Conservation (phyloP, 2,888 invertebrate species). For the Alcis repandata region DNA sequence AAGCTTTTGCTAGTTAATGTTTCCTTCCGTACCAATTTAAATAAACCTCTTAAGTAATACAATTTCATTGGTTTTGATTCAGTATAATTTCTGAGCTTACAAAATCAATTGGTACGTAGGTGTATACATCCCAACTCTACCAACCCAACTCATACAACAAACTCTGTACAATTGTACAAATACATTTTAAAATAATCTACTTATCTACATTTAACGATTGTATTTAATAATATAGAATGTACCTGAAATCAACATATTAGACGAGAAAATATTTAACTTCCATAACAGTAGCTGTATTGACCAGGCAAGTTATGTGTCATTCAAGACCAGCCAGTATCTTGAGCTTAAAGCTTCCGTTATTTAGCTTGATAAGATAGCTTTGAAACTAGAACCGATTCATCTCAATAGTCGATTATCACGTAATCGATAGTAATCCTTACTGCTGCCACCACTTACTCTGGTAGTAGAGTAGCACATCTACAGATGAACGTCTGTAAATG, state of each 20-base stretch:
- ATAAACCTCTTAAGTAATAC: too few species aligned
- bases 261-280: background rate
- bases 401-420: slow-evolving; percentile 38
- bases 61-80: too few species aligned
- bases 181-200: too few species aligned
- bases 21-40: too few species aligned
- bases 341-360: slow-evolving; percentile 34
- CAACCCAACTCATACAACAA: too few species aligned
- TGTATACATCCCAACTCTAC: too few species aligned
- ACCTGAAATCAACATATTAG: background rate
- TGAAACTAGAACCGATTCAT: slow-evolving; percentile 36
- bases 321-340: slow-evolving; percentile 22
- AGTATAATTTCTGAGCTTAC: too few species aligned
- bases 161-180: too few species aligned
- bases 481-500: background rate
- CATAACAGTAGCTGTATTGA: slow-evolving; percentile 6
- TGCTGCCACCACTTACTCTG: slow-evolving; percentile 37
- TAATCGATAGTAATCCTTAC: slow-evolving; percentile 40
- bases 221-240: background rate
- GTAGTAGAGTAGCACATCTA: background rate
- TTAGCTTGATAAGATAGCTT: slow-evolving; percentile 35
- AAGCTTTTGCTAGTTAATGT: background rate
- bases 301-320: slow-evolving; percentile 21
- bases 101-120: too few species aligned
- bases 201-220: too few species aligned